A percentile compares a stretch with the other conserved stretches of the same genome.
These are phyloP conservation scores for Protosalanx chinensis DNA, from an alignment of 2,797 vertebrate species.

Conservation along the genomic window DNA sequence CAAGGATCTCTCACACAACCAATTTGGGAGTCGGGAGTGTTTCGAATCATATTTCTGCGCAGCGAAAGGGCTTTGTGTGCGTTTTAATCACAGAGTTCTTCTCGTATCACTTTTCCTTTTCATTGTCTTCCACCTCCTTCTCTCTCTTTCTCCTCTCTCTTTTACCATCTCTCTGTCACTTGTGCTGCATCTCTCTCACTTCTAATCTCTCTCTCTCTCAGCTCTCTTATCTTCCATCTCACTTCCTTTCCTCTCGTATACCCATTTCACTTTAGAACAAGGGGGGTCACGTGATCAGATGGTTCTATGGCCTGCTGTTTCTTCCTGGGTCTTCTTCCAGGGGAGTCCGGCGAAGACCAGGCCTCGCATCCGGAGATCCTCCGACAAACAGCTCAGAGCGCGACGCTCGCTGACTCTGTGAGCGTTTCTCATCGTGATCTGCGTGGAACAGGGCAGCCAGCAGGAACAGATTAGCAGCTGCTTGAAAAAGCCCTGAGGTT, in stretches of 20 bases:
- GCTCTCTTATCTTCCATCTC: no score
- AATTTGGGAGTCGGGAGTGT: not conserved
- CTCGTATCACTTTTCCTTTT: not conserved
- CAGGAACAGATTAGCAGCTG: not conserved
- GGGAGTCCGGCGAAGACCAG: not conserved
- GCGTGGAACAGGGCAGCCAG: not conserved
- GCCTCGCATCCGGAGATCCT: no score
- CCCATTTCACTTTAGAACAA: not conserved
- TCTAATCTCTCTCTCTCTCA: not conserved
- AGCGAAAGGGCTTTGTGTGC: conserved; percentile 1
- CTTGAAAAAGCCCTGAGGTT: not conserved
- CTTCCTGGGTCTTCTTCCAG: not conserved
- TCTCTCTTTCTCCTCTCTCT: not conserved
- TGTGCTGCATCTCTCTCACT: no score
- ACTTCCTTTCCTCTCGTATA: not conserved
- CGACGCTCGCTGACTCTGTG: not conserved
- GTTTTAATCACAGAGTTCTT: not conserved
- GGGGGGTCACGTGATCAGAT: conserved; percentile 5
- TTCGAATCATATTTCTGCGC: not conserved
- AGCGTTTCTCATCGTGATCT: not conserved
- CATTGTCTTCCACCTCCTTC: not conserved
- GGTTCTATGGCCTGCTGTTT: not conserved
- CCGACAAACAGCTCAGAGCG: not conserved
- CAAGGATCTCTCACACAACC: not conserved
- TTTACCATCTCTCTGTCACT: not conserved